These are phyloP conservation scores for Mesaphorura yosii DNA, from an alignment of 1,140 invertebrate genomes.

Conservation along the genomic window DNA sequence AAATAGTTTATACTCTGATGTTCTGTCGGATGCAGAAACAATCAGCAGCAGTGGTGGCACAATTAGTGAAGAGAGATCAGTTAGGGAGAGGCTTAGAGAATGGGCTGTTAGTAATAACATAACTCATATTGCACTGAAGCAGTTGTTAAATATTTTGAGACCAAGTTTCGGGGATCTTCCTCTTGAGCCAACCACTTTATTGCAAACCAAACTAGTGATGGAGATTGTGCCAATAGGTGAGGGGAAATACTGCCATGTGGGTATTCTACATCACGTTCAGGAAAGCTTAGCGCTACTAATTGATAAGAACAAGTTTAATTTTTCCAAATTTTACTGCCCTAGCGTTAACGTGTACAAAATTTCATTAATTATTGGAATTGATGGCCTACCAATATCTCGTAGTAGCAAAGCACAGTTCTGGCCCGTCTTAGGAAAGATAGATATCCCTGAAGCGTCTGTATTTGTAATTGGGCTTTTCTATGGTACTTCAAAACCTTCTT, in stretches of 20 bases:
- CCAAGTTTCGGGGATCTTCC: neutral
- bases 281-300: neutral
- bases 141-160: neutral
- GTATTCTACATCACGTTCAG: neutral
- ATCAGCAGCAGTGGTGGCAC: neutral
- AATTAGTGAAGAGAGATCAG: neutral
- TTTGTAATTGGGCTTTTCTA: neutral
- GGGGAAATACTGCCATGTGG: neutral
- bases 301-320: neutral
- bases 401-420: neutral
- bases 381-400: neutral
- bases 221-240: neutral
- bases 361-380: neutral
- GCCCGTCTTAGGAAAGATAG: neutral
- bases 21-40: neutral
- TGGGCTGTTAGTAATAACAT: neutral
- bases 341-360: neutral
- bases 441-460: neutral
- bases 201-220: neutral
- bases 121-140: neutral
- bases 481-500: neutral
- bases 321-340: neutral
- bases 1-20: neutral
- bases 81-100: neutral
- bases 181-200: neutral